Percentiles rank a stretch among this genome's conserved stretches.
Conservation (phyloP, 2,113 vertebrate species). For the Condylura cristata region DNA sequence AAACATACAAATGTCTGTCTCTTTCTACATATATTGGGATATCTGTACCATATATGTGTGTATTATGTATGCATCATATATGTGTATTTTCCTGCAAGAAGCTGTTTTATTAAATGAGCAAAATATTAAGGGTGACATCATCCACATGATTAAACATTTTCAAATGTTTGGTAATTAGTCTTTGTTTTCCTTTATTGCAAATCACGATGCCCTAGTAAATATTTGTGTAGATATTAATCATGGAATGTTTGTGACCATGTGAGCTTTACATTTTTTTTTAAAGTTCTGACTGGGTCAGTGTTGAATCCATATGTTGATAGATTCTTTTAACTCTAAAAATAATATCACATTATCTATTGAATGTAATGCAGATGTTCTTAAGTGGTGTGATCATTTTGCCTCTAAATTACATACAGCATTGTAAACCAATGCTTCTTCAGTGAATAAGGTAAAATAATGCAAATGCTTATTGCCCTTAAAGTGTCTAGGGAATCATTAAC, state of each 20-base stretch:
- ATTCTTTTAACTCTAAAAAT: not conserved
- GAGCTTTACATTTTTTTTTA: not conserved
- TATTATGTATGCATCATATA: too few relatives aligned
- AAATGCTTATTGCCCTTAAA: not conserved
- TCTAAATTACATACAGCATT: too few relatives aligned
- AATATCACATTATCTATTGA: not conserved
- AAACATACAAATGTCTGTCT: not conserved
- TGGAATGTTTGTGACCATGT: not conserved
- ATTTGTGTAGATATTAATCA: not conserved
- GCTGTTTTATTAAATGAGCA: not conserved
- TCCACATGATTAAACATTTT: not conserved
- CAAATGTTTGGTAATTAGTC: not conserved
- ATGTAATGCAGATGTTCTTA: slow-evolving; percentile 22
- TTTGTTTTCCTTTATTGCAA: not conserved
- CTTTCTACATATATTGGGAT: not conserved
- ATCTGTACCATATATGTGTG: not conserved
- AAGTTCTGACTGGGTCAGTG: not conserved
- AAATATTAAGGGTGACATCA: not conserved
- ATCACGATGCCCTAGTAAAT: not conserved
- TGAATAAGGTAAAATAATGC: slow-evolving; percentile 22
- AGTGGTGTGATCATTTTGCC: too few relatives aligned
- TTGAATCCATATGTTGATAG: slow-evolving; percentile 35
- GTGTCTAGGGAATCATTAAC: slow-evolving; percentile 1
- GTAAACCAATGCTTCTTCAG: too few relatives aligned
- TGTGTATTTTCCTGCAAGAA: not conserved